phyloP scores from a whole-genome alignment of 2,113 vertebrate genomes.

The Gallinago undulata region DNA sequence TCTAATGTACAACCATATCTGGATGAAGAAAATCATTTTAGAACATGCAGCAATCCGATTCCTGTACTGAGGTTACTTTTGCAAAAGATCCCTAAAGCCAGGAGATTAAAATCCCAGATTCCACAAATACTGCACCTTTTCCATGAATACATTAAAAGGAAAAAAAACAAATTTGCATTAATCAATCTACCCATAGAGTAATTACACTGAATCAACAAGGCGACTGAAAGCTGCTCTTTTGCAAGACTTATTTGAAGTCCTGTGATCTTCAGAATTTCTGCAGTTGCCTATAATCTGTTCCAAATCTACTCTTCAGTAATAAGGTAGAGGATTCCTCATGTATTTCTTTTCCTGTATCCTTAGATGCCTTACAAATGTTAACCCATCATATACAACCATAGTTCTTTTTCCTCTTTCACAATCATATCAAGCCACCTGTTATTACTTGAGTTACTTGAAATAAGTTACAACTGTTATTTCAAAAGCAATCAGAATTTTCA shows the following conservation, averaged over 20 bases:
- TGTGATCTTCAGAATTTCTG: neutral
- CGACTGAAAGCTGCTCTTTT: neutral
- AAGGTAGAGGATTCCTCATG: neutral
- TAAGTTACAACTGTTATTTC: neutral
- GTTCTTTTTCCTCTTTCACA: neutral
- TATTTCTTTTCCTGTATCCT: neutral
- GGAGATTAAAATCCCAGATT: neutral
- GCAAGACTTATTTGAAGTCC: neutral
- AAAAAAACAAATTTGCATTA: neutral
- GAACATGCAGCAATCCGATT: neutral
- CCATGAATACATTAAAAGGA: neutral
- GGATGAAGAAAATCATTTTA: neutral
- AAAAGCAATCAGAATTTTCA: neutral
- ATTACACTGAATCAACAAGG: neutral
- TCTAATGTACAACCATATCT: neutral
- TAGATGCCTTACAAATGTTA: neutral
- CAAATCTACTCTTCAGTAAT: neutral
- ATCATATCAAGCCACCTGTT: neutral
- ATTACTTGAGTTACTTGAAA: neutral
- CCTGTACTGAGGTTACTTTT: neutral
- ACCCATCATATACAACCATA: neutral
- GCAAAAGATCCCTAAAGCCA: neutral
- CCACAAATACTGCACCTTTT: neutral
- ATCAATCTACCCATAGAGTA: neutral
- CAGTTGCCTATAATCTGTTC: neutral